Evolutionary conservation across 2,797 vertebrate genomes (phyloP), one percentile per base, ranked within the genome.

Genomic region (Eulemur albifrons): DNA sequence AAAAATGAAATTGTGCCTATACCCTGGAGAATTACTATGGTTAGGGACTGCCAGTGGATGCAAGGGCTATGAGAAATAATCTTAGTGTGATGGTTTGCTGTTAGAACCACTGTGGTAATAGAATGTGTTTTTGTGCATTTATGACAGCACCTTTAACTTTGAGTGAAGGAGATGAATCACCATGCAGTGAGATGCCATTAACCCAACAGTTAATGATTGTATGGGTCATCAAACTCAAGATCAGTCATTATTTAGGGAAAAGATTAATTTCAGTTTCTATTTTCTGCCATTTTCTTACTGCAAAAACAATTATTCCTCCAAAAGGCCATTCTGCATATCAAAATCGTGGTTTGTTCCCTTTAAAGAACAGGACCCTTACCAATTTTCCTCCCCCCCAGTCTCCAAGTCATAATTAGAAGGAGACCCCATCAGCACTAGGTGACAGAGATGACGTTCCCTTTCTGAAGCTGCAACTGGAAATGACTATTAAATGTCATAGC

Each of bases 251-350:
- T 85, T 75, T 88, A 75, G 48, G 86, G 97, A 73, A 38, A 61
- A 61, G 63, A 81, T 72, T 67, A 80, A 94, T 88, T 85, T 89
- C 79, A 91, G 50, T 84, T 80, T 80, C 85, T 96, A 38, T 97
- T 93, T 77, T 96, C 93, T 97, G 88, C 92, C 43, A 9, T 84
- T 88, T 98, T 97, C 69, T 90, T 93, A n/a, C 61, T 0, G 10
- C 90, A 95, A 65, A 98, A 98, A 96, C 57, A 2, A 50, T 57
- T 52, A 93, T 77, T 87, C 97, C 83, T 73, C 88, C 65, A 92
- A 96, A 96, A 84, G 94, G 67, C 73, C 88, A 94, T 67, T 95
- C 86, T 40, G 2, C 2, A 73, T 52, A 81, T 97, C 89, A 96
- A 84, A 97, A 89, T 20, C 7, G 18, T 70, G 50, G 63, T 14